Conservation (phyloP, 2,113 vertebrate genomes). For the Hydrolagus affinis region DNA sequence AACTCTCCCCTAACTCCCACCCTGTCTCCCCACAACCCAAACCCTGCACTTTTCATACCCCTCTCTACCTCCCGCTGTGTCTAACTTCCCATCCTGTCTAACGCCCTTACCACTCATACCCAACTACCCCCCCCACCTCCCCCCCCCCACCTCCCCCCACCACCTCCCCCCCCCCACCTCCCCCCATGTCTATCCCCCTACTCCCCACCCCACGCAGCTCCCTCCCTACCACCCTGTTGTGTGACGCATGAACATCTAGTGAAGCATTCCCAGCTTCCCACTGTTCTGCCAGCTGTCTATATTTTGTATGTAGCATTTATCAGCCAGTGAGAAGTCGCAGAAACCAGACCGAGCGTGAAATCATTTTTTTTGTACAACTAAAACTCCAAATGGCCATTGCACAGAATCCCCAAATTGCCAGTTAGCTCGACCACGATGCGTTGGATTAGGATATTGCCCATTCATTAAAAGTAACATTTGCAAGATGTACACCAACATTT, state of each 20-base stretch:
- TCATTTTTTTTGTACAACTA: not conserved
- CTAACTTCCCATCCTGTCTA: too few relatives aligned
- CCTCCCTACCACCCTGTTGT: too few relatives aligned
- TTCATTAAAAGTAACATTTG: not conserved
- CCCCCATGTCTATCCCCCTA: too few relatives aligned
- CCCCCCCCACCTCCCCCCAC: too few relatives aligned
- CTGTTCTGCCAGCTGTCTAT: conserved; percentile 7
- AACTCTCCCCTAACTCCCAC: too few relatives aligned
- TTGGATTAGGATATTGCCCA: not conserved
- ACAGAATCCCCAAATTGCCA: not conserved
- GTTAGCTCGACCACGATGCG: not conserved
- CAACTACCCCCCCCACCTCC: too few relatives aligned
- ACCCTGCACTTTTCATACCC: too few relatives aligned
- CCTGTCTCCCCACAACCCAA: too few relatives aligned
- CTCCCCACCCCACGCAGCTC: too few relatives aligned
- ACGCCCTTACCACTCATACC: too few relatives aligned
- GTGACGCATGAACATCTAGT: not conserved
- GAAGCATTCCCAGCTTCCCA: not conserved
- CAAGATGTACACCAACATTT: not conserved
- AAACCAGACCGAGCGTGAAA: conserved; percentile 19
- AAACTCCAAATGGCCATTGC: conserved; percentile 22
- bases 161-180: too few relatives aligned
- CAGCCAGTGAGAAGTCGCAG: conserved; percentile 7
- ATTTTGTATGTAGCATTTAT: not conserved
- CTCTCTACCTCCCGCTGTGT: too few relatives aligned